These are phyloP conservation scores for Adelosebastes latens DNA, from an alignment of 2,797 vertebrate species.

Conservation along the genomic window DNA sequence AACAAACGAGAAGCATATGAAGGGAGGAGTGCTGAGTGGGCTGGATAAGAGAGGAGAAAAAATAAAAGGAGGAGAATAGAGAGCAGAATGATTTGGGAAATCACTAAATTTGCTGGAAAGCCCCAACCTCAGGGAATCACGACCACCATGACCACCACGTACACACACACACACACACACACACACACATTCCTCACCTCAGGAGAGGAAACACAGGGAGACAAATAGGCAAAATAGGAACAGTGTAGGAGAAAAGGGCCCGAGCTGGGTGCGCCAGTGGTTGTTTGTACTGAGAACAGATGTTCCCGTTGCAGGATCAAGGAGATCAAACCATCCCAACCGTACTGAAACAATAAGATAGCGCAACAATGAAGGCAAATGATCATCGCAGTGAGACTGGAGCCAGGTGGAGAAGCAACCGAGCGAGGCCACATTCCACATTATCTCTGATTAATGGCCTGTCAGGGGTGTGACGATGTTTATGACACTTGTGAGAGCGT, in stretches of 20 bases:
- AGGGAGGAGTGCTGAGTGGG: constrained; percentile 48
- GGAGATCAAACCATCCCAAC: neutral
- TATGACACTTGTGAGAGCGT: neutral
- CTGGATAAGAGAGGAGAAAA: constrained; percentile 16
- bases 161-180: neutral
- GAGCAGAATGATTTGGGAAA: constrained; percentile 24
- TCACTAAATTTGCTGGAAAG: constrained; percentile 33
- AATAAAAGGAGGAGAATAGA: constrained; percentile 4
- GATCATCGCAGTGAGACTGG: neutral
- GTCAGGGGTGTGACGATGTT: neutral
- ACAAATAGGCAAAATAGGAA: constrained; percentile 16
- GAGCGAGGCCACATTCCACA: neutral
- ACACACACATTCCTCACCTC: constrained; percentile 28
- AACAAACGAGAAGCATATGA: constrained; percentile 59
- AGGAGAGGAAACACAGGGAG: constrained; percentile 17
- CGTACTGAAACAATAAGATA: neutral
- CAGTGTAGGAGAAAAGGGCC: neutral
- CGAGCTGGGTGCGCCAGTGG: neutral
- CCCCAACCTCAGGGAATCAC: constrained; percentile 19
- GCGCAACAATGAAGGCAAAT: neutral
- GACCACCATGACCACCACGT: neutral
- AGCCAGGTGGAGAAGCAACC: neutral
- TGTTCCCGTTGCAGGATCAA: constrained; percentile 22
- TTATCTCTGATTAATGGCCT: neutral
- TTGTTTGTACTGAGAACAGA: constrained; percentile 40